Base-by-base conservation (phyloP, 2,888 invertebrate genomes). In the Archaeoteleia sp. region DNA sequence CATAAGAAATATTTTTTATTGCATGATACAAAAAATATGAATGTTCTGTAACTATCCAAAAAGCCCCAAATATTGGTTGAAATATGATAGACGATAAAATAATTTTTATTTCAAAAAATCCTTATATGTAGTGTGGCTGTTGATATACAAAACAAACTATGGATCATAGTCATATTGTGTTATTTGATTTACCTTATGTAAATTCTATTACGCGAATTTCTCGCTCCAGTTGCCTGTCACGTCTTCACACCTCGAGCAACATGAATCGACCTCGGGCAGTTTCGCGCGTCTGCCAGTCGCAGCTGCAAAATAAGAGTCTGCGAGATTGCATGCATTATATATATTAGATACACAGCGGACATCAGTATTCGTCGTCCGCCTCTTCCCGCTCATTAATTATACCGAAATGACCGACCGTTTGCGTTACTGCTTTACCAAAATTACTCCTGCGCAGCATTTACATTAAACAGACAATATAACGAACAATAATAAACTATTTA, bases 211-310 rank as follows among this genome's bases (percentile, higher is more conserved):
- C 57, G 39, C 20, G 39, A 62, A 45, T 46, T 53, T 65, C 49
- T 57, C 67, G 61, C 65, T 70, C 49, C 70, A 69, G 58, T 65
- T 71, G 57, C 55, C 66, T 60, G 69, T 46, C 67, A 51, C 48
- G 61, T 51, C 57, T 67, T 73, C 69, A 68, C 71, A 75, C 73
- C 74, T 68, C 46, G 39, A 60, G 62, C 53, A 60, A 67, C 61
- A 55, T 68, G 67, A 69, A 65, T 45, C 63, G 51, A 72, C 70
- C 66, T 48, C 66, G 46, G 66, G 29, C 71, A 43, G 55, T 67
- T 72, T 54, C 49, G 46, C 46, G 49, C 48, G 49, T 75, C 69
- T 65, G 67, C 71, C 70, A 63, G 53, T 66, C 74, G 68, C 65
- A 57, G 70, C 46, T 60, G 29, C 12, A 61, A 54, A 51, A 62